Base-by-base conservation (phyloP, 1,140 invertebrate genomes). In the Globodera rostochiensis region DNA sequence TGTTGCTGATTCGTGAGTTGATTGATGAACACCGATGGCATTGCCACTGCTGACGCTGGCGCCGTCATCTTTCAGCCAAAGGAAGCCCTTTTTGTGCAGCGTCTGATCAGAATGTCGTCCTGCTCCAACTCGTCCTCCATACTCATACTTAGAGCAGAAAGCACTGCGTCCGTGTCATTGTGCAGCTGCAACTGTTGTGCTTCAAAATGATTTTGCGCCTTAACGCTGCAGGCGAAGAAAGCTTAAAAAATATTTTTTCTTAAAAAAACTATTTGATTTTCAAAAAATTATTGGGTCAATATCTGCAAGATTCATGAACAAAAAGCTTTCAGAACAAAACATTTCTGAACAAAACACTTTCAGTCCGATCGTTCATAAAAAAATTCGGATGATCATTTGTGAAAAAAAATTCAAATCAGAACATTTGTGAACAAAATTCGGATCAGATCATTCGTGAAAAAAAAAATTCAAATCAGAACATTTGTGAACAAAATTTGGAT, bases 161-260 rank as follows among this genome's bases (percentile, higher is more conserved):
- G 76, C 11, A 80, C 57, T 66, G 79, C 79, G n/a, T 88, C 86
- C 21, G 74, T 82, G 45, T 89, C 87, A 21, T 47, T 71, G 69
- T 71, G 69, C 36, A 89, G 75, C 45, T 86, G 85, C 66, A 89
- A 74, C 73, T 89, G 90, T 79, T 89, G 69, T 89, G 88, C 87
- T 92, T 92, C 36, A 92, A 83, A 76, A 92, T 91, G 77, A 92
- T 91, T 85, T 91, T 92, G 57, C 87, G 83, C 75, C 90, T 92
- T 6, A 93, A 87, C 81, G 94, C 92, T 84, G 94, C 91, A 0
- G 97, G 97, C 1, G 96, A 98, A 5, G 97, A 97, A 78, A 99
- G 90, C 82, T 91, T 89, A 8, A 91, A 92, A 7, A 7, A n/a
- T n/a, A 9, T 9, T 11, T 9, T 64, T 64, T 11, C n/a, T n/a